These are phyloP conservation scores for Tenthredo scrophulariae DNA, from an alignment of 2,888 invertebrate species.

Conservation along the genomic window DNA sequence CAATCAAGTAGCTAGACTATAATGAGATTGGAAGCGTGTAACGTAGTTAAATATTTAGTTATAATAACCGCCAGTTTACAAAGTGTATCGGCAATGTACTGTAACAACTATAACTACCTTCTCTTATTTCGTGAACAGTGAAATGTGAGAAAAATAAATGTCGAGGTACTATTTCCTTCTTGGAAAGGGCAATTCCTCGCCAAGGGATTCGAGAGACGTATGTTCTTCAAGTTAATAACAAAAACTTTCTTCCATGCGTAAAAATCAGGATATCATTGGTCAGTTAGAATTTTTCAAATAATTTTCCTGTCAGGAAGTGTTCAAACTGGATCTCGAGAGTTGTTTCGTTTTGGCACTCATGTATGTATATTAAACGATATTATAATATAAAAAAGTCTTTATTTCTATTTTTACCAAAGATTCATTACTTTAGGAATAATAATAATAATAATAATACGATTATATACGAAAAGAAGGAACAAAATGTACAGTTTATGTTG, in stretches of 20 bases:
- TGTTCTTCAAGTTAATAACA: no score
- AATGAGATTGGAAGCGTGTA: slow-evolving; percentile 35
- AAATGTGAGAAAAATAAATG: not conserved
- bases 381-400: slow-evolving; percentile 42
- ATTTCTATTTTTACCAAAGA: slow-evolving; percentile 45
- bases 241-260: no score
- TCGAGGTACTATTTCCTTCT: not conserved
- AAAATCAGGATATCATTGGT: no score
- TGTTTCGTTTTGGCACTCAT: not conserved
- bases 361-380: slow-evolving; percentile 8
- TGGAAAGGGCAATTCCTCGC: not conserved
- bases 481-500: slow-evolving; percentile 50
- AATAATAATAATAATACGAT: not conserved
- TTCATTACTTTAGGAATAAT: slow-evolving; percentile 35
- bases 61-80: not conserved
- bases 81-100: slow-evolving; percentile 7
- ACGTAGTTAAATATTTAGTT: not conserved
- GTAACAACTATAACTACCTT: not conserved
- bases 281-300: no score
- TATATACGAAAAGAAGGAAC: slow-evolving; percentile 8
- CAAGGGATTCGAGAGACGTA: not conserved
- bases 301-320: not conserved
- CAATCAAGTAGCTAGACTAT: not conserved
- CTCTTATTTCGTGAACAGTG: not conserved
- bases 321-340: not conserved